Conservation (phyloP, 2,888 invertebrate species). For the Lampropteryx suffumata region DNA sequence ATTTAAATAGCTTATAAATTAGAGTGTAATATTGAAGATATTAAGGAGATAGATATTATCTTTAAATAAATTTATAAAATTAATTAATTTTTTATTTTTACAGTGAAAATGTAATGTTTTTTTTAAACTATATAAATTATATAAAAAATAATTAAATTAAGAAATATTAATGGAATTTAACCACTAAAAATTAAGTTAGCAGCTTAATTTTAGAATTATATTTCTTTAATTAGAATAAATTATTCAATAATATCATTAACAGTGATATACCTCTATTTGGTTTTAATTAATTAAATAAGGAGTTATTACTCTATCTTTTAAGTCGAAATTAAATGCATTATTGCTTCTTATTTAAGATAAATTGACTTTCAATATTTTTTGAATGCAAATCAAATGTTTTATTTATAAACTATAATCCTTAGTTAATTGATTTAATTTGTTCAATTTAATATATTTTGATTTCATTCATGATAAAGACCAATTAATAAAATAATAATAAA, state of each 20-base stretch:
- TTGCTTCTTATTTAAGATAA: conserved; percentile 84
- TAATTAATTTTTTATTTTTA: conserved; percentile 76
- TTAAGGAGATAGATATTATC: conserved; percentile 56
- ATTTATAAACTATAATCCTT: conserved; percentile 61
- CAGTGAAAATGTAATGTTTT: conserved; percentile 87
- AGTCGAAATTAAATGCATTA: conserved; percentile 73
- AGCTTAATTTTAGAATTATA: conserved; percentile 81
- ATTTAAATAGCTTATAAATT: conserved; percentile 67
- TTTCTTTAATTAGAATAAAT: conserved; percentile 82
- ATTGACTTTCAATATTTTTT: conserved; percentile 63
- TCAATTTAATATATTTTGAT: conserved; percentile 71
- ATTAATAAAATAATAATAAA: conserved; percentile 81
- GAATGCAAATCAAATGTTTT: conserved; percentile 70
- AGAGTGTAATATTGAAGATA: conserved; percentile 71
- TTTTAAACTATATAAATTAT: conserved; percentile 83
- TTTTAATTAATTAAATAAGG: conserved; percentile 82
- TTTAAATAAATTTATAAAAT: conserved; percentile 59
- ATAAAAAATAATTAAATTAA: conserved; percentile 26
- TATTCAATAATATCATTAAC: conserved; percentile 85
- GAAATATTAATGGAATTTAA: conserved; percentile 76
- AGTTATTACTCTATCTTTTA: conserved; percentile 71
- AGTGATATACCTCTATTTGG: conserved; percentile 85
- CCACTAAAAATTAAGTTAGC: conserved; percentile 85
- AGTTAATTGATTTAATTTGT: conserved; percentile 44
- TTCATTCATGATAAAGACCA: conserved; percentile 67